phyloP scores from a whole-genome alignment of 2,113 vertebrate species.

The Coptodon rendalli region DNA sequence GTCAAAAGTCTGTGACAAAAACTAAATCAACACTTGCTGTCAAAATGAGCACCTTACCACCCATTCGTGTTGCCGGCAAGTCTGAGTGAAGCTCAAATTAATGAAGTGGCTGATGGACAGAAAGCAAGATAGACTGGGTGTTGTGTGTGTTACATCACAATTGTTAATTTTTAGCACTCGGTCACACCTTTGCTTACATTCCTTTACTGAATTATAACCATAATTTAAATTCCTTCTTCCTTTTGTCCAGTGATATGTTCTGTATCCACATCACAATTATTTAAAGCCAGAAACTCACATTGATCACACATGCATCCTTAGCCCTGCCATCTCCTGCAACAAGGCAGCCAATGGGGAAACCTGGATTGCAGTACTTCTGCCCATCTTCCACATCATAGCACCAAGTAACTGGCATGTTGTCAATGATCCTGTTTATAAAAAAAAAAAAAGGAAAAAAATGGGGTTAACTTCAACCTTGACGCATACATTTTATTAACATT shows the following conservation, averaged over 20 bases:
- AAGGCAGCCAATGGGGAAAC: slow-evolving; percentile 94
- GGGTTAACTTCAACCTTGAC: background rate
- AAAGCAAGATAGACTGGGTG: background rate
- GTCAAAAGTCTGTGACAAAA: background rate
- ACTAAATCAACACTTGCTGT: background rate
- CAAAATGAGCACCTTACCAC: background rate
- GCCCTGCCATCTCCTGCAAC: slow-evolving; percentile 82
- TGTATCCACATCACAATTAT: background rate
- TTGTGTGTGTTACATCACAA: no score
- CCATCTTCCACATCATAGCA: slow-evolving; percentile 93
- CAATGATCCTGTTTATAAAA: slow-evolving; percentile 88
- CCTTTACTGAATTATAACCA: background rate
- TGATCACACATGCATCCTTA: slow-evolving; percentile 97
- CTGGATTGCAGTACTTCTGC: slow-evolving; percentile 95
- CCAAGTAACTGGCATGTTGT: slow-evolving; percentile 99
- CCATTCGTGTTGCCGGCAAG: background rate
- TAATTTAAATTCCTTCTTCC: background rate
- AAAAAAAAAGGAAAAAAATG: background rate
- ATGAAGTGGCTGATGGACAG: background rate
- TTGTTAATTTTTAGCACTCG: background rate
- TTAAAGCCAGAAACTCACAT: slow-evolving; percentile 70
- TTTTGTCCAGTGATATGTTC: background rate
- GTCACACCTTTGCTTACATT: background rate
- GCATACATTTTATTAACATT: background rate
- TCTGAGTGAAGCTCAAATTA: background rate